A percentile compares a stretch with the other conserved stretches of the same genome.
Conservation (phyloP, 2,888 invertebrate species). For the Calliscelio sp. region DNA sequence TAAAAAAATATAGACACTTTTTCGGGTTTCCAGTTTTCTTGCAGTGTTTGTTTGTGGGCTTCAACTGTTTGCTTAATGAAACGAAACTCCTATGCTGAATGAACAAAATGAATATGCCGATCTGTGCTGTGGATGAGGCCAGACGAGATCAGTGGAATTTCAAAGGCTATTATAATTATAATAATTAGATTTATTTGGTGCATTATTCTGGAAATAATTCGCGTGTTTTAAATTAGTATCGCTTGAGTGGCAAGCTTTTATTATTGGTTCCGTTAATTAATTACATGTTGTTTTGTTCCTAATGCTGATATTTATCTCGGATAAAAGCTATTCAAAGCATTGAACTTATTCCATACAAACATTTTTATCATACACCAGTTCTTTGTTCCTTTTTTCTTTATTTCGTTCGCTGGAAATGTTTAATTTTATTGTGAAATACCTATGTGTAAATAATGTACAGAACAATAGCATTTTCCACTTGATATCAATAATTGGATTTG, state of each 20-base stretch:
- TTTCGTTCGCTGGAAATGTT: too few relatives aligned
- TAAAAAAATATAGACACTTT: too few relatives aligned
- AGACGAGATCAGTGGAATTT: slow-evolving; percentile 17
- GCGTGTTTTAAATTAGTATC: background rate
- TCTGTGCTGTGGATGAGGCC: background rate
- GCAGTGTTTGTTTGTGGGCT: background rate
- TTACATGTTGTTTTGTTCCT: too few relatives aligned
- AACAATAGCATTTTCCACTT: too few relatives aligned
- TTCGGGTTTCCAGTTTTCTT: background rate
- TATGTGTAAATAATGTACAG: too few relatives aligned
- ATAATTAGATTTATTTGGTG: slow-evolving; percentile 15
- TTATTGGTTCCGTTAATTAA: too few relatives aligned
- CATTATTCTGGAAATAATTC: background rate
- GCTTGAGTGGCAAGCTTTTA: background rate
- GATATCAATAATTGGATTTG: background rate
- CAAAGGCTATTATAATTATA: slow-evolving; percentile 22
- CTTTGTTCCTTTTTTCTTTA: too few relatives aligned
- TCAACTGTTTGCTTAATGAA: slow-evolving; percentile 18
- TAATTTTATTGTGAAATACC: too few relatives aligned
- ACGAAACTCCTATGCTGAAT: background rate
- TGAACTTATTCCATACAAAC: too few relatives aligned
- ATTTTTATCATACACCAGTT: too few relatives aligned
- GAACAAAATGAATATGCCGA: background rate
- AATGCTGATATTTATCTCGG: too few relatives aligned
- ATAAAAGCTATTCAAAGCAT: too few relatives aligned